phyloP scores from a whole-genome alignment of 1,140 invertebrate genomes.

The Belonocnema kinseyi region DNA sequence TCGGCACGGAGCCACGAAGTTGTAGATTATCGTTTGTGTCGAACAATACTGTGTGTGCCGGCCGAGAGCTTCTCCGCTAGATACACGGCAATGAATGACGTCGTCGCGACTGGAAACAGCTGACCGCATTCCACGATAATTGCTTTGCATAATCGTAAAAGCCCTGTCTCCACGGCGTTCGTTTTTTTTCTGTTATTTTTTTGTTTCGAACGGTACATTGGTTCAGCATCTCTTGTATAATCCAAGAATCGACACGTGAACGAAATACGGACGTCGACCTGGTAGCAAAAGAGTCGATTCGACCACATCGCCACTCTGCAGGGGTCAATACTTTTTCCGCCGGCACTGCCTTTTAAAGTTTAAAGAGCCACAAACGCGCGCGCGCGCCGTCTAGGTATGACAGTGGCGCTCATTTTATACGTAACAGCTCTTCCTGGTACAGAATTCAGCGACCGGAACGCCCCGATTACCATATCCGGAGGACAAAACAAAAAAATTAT shows the following conservation, averaged over 20 bases:
- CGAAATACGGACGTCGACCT: background rate
- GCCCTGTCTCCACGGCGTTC: slow-evolving; percentile 43
- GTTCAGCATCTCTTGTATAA: slow-evolving; percentile 3
- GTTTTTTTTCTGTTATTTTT: slow-evolving; percentile 21
- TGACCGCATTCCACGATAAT: slow-evolving; percentile 75
- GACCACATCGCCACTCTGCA: slow-evolving; percentile 1
- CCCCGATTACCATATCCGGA: slow-evolving; percentile 32
- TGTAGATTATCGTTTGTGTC: slow-evolving; percentile 12
- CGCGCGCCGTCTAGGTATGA: slow-evolving; percentile 54
- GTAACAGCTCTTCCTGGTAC: slow-evolving; percentile 28
- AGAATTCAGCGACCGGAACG: slow-evolving; percentile 37
- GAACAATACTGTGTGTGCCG: slow-evolving; percentile 34
- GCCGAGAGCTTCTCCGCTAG: slow-evolving; percentile 36
- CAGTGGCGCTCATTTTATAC: slow-evolving; percentile 63
- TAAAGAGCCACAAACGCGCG: slow-evolving; percentile 68
- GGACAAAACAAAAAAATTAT: slow-evolving; percentile 32
- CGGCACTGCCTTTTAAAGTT: slow-evolving; percentile 72
- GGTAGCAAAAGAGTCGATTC: slow-evolving; percentile 30
- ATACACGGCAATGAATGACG: slow-evolving; percentile 62
- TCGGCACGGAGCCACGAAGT: slow-evolving; percentile 13
- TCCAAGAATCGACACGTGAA: slow-evolving; percentile 32
- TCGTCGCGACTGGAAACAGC: slow-evolving; percentile 71
- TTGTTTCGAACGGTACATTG: slow-evolving; percentile 11
- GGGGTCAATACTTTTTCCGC: slow-evolving; percentile 62
- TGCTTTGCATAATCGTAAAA: slow-evolving; percentile 73